Base-by-base conservation (phyloP, 2,888 invertebrate species). In the Apodemia mormo region DNA sequence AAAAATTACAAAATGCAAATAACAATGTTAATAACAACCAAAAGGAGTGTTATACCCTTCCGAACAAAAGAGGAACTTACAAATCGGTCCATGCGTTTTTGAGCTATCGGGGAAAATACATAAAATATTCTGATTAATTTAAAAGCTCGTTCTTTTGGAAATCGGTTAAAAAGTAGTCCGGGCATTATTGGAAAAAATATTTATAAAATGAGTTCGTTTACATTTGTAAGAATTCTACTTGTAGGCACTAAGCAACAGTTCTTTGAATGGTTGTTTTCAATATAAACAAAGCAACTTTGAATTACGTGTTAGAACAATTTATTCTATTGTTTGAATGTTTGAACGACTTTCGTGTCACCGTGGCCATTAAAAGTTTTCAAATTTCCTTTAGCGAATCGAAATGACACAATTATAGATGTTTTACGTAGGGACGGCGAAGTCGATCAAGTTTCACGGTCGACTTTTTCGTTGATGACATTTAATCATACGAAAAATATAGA, bases 361-460 rank as follows among this genome's bases (percentile, higher is more conserved):
- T 69, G 67, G 64, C 76, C 71, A 77, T 77, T 77, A 77, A 77
- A 77, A 77, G 74, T 77, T 77, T 77, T 73, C 75, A 68, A 74
- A 76, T 76, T 74, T 76, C 71, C 67, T 65, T 70, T 58, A 73
- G 70, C 69, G 70, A 70, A 75, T 75, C 71, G 72, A 65, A 75
- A 72, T 73, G 70, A 69, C 71, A 70, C 70, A 70, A 71, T 72
- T 71, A 61, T 61, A 61, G 29, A 43, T 65, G n/a, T 65, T 37
- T 45, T 45, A 45, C 14, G 65, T 8, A 14, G 65, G 65, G 58
- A 22, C 58, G 9, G 1, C 10, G 58, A 30, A 56, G 14, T 22
- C 58, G 58, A 30, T 29, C 29, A 3, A 58, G 58, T 8, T 58
- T 58, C 30, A 58, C 8, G 58, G 30, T 58, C 58, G 58, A 9